phyloP scores from a whole-genome alignment of 1,140 invertebrate genomes.

The Linepithema humile region DNA sequence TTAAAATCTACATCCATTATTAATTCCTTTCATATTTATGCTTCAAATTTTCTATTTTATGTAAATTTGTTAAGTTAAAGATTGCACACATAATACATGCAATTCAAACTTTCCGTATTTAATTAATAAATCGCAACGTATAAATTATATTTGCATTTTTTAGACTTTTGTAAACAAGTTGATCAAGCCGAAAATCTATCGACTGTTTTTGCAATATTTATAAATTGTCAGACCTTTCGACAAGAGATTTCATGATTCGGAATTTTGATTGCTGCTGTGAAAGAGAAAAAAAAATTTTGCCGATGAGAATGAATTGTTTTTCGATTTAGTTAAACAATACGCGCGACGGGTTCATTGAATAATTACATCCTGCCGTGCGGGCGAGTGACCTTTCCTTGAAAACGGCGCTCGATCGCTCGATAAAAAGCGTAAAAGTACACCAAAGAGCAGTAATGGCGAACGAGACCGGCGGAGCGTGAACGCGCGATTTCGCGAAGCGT shows the following conservation, averaged over 20 bases:
- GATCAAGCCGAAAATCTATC: too few relatives aligned
- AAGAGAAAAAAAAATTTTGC: neutral
- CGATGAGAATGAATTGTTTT: conserved; percentile 3
- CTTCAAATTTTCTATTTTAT: neutral
- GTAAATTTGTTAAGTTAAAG: too few relatives aligned
- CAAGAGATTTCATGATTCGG: neutral
- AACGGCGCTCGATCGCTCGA: conserved; percentile 37
- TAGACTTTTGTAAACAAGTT: too few relatives aligned
- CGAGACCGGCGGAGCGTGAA: conserved; percentile 15
- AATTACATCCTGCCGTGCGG: conserved; percentile 13
- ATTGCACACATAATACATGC: too few relatives aligned
- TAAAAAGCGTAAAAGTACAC: conserved; percentile 52
- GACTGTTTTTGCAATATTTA: neutral
- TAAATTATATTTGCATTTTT: neutral
- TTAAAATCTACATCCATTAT: neutral
- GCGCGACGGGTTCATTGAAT: conserved; percentile 3
- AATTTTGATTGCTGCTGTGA: neutral
- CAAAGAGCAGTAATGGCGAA: conserved; percentile 53
- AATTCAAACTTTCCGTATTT: too few relatives aligned
- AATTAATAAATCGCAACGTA: neutral
- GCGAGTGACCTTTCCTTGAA: conserved; percentile 44
- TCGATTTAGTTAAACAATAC: conserved; percentile 28
- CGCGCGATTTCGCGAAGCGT: conserved; percentile 56
- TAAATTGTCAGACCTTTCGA: neutral
- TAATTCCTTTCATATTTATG: neutral